Base-by-base conservation (phyloP, 2,888 invertebrate genomes). In the Nephrotoma guestfalica region DNA sequence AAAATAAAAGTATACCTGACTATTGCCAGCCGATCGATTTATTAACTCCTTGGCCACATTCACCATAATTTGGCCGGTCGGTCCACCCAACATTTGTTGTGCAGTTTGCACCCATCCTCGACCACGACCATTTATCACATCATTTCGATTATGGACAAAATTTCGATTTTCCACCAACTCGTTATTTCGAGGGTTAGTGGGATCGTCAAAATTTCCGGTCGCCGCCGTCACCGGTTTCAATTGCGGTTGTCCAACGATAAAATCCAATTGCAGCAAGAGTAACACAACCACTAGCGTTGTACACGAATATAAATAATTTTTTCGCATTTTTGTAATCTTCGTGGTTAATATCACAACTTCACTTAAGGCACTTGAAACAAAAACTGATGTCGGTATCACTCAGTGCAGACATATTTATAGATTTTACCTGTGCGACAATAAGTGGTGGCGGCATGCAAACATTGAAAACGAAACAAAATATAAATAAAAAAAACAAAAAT, bases 11-110 rank as follows among this genome's bases (percentile, higher is more conserved):
- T 90, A 86, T 88, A 93, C 95, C 94, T 95, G 95, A 90, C 95
- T 95, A 90, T 93, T 94, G 87, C 94, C 94, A 6, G 94, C 93
- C 0, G 95, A 95, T 89, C 95, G 93, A 87, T 94, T 93, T 41
- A 95, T 92, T 89, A 95, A 92, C 89, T 95, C 95, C 89, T 93
- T 94, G 2, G 95, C 95, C 87, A 92, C 89, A 88, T 91, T 90
- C 0, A 91, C 89, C 2, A 90, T 90, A n/a, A 92, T 90, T 89
- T 91, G 90, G 0, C 91, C 91, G 2, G 91, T 89, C 0, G 91
- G 91, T 85, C 90, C 90, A 13, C 89, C 89, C 15, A 91, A 88
- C 86, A 91, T 89, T 87, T 89, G 89, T 87, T 90, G 89, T 0
- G 91, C 91, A 83, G 89, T 89, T 45, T 89, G 89, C 6, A 91